Base-by-base conservation (phyloP, 2,113 vertebrate genomes). In the Centrocercus urophasianus region DNA sequence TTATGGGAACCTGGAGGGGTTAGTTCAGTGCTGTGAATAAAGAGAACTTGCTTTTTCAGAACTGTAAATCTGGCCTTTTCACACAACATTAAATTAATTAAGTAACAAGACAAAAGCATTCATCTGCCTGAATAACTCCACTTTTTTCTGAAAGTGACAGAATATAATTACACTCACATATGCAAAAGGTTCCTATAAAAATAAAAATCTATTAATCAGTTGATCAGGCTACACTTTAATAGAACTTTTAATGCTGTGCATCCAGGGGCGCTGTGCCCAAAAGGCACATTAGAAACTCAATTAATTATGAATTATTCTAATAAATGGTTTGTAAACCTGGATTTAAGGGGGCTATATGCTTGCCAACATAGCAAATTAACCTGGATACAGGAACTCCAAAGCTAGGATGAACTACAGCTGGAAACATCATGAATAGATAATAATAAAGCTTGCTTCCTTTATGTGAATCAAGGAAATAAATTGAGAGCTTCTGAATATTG, bases 281-380 rank as follows among this genome's bases (percentile, higher is more conserved):
- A 97, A 90, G 38, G 8, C 43, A 96, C 95, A 94, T 94, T 82
- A 96, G 75, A 45, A 61, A 94, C n/a, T 91, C 84, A 78, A 64
- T 36, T 95, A 93, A 94, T 93, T 92, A 91, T 81, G 48, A 96
- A 88, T 91, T 88, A 93, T 93, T 96, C 94, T 93, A 72, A 60
- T 86, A 93, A 95, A 94, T 81, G 21, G 74, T 22, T 88, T 72
- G 10, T 93, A 92, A 94, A 57, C 13, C 21, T 40, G 72, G 45
- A 96, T 93, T 96, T 89, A 94, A 93, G 75, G 54, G 25, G 80
- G 15, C 30, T 91, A 69, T 93, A 88, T 3, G 4, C 43, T 38
- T 88, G 56, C 16, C 66, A 84, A 40, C 4, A 25, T 11, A 86
- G 27, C 64, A 83, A 83, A 89, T 73, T 81, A 45, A 42, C 50